Evolutionary conservation across 53 echinoderm and acorn worm genomes (phyloP).

Genomic region (Patiria pectinifera): DNA sequence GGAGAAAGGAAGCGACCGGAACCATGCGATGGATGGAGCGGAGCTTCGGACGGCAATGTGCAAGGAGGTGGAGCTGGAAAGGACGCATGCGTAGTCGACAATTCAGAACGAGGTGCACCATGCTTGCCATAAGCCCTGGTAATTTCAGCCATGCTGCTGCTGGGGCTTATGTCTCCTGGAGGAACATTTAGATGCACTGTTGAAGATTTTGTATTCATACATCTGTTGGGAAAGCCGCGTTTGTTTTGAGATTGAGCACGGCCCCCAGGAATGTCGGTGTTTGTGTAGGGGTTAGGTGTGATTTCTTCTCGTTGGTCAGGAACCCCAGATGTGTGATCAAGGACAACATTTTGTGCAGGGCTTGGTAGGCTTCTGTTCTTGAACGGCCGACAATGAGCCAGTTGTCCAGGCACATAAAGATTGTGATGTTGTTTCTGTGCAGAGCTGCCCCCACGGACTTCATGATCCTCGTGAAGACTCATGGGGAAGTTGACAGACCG

Average conservation of each 20-base stretch:
- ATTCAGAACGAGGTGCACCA: conserved; percentile 2
- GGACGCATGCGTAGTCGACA: conserved; percentile 48
- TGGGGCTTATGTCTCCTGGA: background rate
- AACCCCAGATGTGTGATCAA: background rate
- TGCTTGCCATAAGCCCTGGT: conserved; percentile 34
- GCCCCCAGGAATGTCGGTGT: conserved; percentile 20
- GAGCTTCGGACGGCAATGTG: background rate
- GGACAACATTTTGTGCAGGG: background rate
- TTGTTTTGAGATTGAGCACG: background rate
- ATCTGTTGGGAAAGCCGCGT: background rate
- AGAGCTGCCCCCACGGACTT: conserved; percentile 8
- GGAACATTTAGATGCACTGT: conserved; percentile 6
- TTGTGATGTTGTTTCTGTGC: background rate
- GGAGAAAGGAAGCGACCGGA: background rate
- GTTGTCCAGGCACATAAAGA: conserved; percentile 39
- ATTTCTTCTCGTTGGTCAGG: conserved; percentile 29
- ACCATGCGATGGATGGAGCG: no score
- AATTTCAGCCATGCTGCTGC: conserved; percentile 10
- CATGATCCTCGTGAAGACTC: conserved; percentile 2
- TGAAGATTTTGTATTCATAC: conserved; percentile 11
- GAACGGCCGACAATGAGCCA: conserved; percentile 18
- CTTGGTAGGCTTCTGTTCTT: background rate
- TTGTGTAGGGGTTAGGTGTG: conserved; percentile 16
- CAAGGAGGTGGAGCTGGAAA: conserved; percentile 41
- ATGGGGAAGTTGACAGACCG: background rate